phyloP scores from a whole-genome alignment of 2,888 invertebrate species.

The Xiphydria camelus region DNA sequence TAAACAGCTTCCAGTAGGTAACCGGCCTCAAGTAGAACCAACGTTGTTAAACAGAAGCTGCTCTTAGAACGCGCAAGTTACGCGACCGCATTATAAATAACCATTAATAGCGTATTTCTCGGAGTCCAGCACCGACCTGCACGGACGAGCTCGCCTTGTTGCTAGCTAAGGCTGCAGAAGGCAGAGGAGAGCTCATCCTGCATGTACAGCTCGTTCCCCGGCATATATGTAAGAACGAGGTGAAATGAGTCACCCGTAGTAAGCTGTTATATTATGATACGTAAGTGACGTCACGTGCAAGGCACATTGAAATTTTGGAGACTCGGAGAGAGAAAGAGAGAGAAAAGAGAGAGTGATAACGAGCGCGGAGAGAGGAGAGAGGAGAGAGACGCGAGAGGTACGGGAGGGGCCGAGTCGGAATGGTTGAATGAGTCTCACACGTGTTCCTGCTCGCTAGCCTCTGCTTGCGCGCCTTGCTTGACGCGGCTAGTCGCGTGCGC shows the following conservation, averaged over 20 bases:
- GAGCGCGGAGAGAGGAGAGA: background rate
- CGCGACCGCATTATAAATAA: too few relatives aligned
- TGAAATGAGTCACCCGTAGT: constrained; percentile 29
- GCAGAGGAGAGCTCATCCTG: too few relatives aligned
- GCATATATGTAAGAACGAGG: too few relatives aligned
- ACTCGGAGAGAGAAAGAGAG: constrained; percentile 11
- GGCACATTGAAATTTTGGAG: constrained; percentile 9
- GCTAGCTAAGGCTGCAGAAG: too few relatives aligned
- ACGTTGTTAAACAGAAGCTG: too few relatives aligned
- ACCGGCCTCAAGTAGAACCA: too few relatives aligned
- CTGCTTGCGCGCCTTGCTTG: constrained; percentile 3
- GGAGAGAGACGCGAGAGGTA: background rate
- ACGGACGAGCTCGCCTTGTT: too few relatives aligned
- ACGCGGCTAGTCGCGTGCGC: background rate
- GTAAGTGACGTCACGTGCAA: constrained; percentile 24
- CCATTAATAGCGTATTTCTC: too few relatives aligned
- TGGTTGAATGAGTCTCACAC: constrained; percentile 39
- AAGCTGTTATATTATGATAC: constrained; percentile 19
- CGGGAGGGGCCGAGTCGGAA: constrained; percentile 2
- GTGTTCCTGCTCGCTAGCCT: constrained; percentile 34
- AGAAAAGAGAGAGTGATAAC: background rate
- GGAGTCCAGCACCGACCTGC: too few relatives aligned
- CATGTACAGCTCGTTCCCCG: too few relatives aligned
- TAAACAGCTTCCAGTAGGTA: too few relatives aligned
- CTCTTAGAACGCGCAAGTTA: too few relatives aligned